phyloP scores from a whole-genome alignment of 1,140 invertebrate species.

The Microplitis demolitor region DNA sequence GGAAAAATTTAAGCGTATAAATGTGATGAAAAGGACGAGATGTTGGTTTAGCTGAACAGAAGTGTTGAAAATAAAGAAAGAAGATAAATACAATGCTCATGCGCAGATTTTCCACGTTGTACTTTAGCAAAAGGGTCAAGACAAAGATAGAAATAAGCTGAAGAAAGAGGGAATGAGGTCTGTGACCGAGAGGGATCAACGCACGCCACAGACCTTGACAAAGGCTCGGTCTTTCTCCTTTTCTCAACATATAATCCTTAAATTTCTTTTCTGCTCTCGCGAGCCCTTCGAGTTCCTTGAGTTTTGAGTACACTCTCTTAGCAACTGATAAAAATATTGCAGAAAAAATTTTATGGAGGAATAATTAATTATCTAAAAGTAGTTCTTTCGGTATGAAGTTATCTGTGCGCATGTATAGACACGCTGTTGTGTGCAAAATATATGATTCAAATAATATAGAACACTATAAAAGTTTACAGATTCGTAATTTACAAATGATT shows the following conservation, averaged over 20 bases:
- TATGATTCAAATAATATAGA: no score
- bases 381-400: no score
- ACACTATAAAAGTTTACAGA: no score
- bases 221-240: slow-evolving; percentile 36
- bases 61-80: background rate
- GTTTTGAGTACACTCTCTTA: no score
- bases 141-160: slow-evolving; percentile 23
- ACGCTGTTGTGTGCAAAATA: no score
- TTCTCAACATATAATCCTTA: background rate
- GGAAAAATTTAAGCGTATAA: background rate
- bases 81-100: background rate
- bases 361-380: no score
- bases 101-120: background rate
- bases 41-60: background rate
- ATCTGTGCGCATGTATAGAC: no score
- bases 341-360: no score
- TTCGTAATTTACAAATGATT: no score
- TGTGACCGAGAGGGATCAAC: slow-evolving; percentile 60
- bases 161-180: slow-evolving; percentile 46
- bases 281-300: no score
- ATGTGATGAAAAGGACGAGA: background rate
- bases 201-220: slow-evolving; percentile 58
- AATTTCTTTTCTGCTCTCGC: no score
- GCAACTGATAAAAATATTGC: no score
- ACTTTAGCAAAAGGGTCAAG: background rate